phyloP scores from a whole-genome alignment of 2,888 invertebrate genomes.

The Odontomyia ornata region DNA sequence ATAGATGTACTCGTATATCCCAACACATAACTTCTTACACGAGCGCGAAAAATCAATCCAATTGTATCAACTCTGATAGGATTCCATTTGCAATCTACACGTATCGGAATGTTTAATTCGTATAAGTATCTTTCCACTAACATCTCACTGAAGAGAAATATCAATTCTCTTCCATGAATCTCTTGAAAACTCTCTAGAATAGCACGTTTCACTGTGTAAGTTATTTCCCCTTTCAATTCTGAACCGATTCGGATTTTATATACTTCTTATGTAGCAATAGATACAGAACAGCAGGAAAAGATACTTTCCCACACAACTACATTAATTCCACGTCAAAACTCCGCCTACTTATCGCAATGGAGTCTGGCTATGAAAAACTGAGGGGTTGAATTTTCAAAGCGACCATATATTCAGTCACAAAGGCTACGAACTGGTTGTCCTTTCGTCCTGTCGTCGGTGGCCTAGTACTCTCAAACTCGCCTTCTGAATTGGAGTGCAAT shows the following conservation, averaged over 20 bases:
- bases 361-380: not conserved
- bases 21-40: too few species aligned
- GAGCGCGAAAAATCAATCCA: too few species aligned
- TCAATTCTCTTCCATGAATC: too few species aligned
- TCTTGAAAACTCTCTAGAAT: too few species aligned
- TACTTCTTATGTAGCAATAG: too few species aligned
- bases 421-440: conserved; percentile 34
- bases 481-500: conserved; percentile 12
- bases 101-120: too few species aligned
- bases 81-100: too few species aligned
- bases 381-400: not conserved
- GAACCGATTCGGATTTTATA: conserved; percentile 20
- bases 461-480: conserved; percentile 36
- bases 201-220: too few species aligned
- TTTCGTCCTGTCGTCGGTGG: conserved; percentile 38
- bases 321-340: not conserved
- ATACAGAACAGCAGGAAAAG: not conserved
- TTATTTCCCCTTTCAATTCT: conserved; percentile 1
- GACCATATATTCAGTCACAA: not conserved
- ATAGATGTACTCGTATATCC: too few species aligned
- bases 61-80: too few species aligned
- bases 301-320: not conserved
- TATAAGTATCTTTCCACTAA: too few species aligned
- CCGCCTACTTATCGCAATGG: conserved; percentile 37
- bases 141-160: too few species aligned